These are phyloP conservation scores for Bubo scandiacus DNA, from an alignment of 2,113 vertebrate genomes.

Conservation along the genomic window DNA sequence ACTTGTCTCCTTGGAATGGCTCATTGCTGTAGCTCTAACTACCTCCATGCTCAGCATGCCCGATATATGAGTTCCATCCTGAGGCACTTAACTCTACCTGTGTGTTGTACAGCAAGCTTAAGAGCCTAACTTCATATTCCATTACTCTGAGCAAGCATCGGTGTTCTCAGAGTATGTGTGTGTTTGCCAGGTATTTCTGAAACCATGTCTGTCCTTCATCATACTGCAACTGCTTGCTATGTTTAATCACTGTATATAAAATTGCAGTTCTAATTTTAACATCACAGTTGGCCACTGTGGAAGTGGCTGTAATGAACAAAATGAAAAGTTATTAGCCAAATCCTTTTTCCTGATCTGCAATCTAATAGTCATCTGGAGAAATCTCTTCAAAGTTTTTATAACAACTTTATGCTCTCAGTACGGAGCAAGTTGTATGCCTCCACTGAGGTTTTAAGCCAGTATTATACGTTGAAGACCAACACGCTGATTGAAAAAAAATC, in stretches of 20 bases:
- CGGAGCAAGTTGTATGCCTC: neutral
- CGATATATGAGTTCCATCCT: neutral
- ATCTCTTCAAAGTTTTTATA: constrained; percentile 4
- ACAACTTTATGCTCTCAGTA: neutral
- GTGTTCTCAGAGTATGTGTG: neutral
- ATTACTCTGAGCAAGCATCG: neutral
- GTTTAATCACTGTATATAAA: neutral
- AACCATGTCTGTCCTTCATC: neutral
- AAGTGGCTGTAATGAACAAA: constrained; percentile 33
- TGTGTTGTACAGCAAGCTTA: neutral
- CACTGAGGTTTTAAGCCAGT: neutral
- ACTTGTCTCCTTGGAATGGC: neutral
- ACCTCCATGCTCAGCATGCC: neutral
- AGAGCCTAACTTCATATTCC: neutral
- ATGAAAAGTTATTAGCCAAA: constrained; percentile 50
- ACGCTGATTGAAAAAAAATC: neutral
- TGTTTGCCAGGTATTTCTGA: constrained; percentile 4
- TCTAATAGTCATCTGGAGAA: constrained; percentile 39
- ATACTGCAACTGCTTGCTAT: neutral
- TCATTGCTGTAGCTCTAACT: neutral
- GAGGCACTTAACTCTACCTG: neutral
- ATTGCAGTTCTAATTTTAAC: constrained; percentile 32
- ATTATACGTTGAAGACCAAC: neutral
- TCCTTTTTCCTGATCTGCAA: constrained; percentile 9
- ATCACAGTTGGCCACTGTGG: neutral